Percentiles rank a stretch among this genome's conserved stretches.
phyloP scores from a whole-genome alignment of 2,888 invertebrate genomes.

The Ellobium chinense region DNA sequence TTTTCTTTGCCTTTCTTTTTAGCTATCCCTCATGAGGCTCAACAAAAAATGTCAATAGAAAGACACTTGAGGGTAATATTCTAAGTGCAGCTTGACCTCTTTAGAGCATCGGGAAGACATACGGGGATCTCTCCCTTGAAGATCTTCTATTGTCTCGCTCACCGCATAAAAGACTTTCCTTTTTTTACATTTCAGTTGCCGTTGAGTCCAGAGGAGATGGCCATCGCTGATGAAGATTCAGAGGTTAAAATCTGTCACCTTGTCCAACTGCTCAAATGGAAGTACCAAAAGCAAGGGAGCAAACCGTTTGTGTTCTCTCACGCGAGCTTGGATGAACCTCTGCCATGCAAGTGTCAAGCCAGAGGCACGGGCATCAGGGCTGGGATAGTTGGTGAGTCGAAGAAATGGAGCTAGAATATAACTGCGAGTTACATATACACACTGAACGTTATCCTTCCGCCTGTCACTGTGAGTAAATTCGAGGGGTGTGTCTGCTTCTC shows the following conservation, averaged over 20 bases:
- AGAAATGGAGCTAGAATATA: too few species aligned
- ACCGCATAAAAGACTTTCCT: not conserved
- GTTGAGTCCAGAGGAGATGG: slow-evolving; percentile 69
- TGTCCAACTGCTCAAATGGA: slow-evolving; percentile 71
- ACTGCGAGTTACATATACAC: too few species aligned
- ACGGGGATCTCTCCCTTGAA: too few species aligned
- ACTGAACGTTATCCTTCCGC: too few species aligned
- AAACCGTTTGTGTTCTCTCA: not conserved
- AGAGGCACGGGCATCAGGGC: slow-evolving; percentile 74
- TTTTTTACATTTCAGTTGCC: slow-evolving; percentile 8
- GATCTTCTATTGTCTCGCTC: not conserved
- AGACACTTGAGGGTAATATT: too few species aligned
- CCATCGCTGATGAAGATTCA: slow-evolving; percentile 65
- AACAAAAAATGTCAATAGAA: too few species aligned
- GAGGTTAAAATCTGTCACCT: slow-evolving; percentile 72
- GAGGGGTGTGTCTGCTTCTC: too few species aligned
- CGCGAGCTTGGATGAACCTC: slow-evolving; percentile 10
- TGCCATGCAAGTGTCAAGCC: slow-evolving; percentile 62
- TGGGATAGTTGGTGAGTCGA: slow-evolving; percentile 64
- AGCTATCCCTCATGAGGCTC: too few species aligned
- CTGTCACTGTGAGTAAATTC: too few species aligned
- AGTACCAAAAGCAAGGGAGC: slow-evolving; percentile 50
- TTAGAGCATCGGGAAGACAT: too few species aligned
- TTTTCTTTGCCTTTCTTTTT: too few species aligned
- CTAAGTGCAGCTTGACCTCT: too few species aligned